Evolutionary conservation across 2,113 vertebrate genomes (phyloP).

Genomic region (Bubalus kerabau): DNA sequence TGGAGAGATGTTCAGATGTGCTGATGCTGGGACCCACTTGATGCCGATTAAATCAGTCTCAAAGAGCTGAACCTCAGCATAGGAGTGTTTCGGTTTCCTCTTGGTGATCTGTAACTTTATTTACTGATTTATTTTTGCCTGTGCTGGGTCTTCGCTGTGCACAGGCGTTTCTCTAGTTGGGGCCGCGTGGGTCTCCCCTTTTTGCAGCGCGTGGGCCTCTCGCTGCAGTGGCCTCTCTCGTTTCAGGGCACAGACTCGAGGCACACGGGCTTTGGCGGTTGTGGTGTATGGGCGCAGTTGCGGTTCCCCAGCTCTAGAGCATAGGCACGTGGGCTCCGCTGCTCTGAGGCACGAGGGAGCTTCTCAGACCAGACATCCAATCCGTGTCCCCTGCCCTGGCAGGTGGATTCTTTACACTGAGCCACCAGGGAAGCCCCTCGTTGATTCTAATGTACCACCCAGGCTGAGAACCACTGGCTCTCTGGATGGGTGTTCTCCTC

Average conservation of each 20-base stretch:
- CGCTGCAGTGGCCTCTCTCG: background rate
- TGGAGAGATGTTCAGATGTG: background rate
- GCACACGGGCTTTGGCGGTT: rapidly evolving
- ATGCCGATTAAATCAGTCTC: background rate
- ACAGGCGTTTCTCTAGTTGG: background rate
- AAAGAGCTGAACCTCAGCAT: background rate
- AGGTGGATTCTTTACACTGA: background rate
- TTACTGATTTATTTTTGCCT: background rate
- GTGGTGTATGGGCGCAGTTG: background rate
- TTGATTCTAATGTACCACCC: background rate
- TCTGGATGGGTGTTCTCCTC: background rate
- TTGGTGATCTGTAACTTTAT: background rate
- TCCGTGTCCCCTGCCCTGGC: background rate
- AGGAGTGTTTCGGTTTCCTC: background rate
- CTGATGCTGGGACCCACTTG: background rate
- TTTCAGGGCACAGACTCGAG: background rate
- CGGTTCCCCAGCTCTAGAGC: background rate
- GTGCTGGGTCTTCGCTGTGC: background rate
- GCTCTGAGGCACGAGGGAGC: background rate
- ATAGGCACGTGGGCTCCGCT: background rate
- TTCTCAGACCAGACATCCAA: background rate
- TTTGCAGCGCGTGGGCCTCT: background rate
- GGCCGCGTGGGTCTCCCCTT: background rate
- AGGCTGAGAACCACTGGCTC: background rate
- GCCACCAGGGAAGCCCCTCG: background rate